Evolutionary conservation across 2,888 invertebrate species (phyloP).

Genomic region (Polymixis lichenea): DNA sequence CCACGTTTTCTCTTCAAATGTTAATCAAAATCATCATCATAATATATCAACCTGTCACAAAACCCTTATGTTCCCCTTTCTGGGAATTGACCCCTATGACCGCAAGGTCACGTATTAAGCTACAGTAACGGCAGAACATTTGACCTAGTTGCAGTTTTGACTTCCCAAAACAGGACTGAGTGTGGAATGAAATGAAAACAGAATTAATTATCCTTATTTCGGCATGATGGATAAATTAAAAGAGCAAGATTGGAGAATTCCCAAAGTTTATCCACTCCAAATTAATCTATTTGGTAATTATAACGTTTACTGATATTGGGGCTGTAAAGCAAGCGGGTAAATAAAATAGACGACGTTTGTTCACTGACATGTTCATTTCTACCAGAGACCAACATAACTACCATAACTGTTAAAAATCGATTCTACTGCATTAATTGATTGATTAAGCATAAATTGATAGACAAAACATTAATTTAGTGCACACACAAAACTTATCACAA

Average conservation of each 20-base stretch:
- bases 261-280: slow-evolving; percentile 52
- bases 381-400: no score
- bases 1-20: background rate
- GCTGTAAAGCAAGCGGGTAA: slow-evolving; percentile 29
- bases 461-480: no score
- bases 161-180: slow-evolving; percentile 1
- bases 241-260: slow-evolving; percentile 55
- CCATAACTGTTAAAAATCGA: background rate
- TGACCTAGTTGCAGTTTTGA: slow-evolving; percentile 39
- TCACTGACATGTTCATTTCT: background rate
- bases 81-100: background rate
- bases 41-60: background rate
- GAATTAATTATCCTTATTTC: slow-evolving; percentile 29
- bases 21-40: background rate
- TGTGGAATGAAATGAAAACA: slow-evolving; percentile 10
- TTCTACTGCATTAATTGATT: no score
- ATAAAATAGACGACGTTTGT: background rate
- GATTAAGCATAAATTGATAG: no score
- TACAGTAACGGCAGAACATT: background rate
- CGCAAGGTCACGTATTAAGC: background rate
- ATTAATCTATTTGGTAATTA: slow-evolving; percentile 67
- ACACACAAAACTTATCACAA: no score
- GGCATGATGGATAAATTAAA: slow-evolving; percentile 61
- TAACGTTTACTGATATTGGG: slow-evolving; percentile 55
- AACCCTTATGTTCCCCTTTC: background rate